Conservation (phyloP, 1,140 invertebrate genomes). For the Drosophila busckii region DNA sequence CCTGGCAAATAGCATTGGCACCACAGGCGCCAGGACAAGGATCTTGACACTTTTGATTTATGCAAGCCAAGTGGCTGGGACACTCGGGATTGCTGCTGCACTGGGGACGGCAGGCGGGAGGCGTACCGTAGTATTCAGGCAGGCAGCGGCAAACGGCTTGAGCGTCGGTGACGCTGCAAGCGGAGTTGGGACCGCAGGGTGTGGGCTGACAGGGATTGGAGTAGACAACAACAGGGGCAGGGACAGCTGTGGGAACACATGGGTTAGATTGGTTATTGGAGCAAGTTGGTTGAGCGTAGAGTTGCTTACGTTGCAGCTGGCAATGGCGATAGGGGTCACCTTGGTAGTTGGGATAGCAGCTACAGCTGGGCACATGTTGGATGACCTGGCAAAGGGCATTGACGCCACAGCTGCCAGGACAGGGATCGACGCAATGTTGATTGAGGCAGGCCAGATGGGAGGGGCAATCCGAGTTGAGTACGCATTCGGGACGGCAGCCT, state of each 20-base stretch:
- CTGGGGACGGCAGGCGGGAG: constrained; percentile 87
- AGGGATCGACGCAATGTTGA: constrained; percentile 90
- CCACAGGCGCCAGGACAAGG: constrained; percentile 90
- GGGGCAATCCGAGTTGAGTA: constrained; percentile 87
- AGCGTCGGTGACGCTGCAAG: constrained; percentile 80
- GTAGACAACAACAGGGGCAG: constrained; percentile 87
- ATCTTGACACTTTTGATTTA: constrained; percentile 89
- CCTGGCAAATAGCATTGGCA: constrained; percentile 87
- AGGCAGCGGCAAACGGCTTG: constrained; percentile 85
- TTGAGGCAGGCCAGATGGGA: constrained; percentile 86
- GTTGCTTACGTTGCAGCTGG: constrained; percentile 77
- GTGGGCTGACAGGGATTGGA: constrained; percentile 85
- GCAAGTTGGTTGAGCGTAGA: neutral
- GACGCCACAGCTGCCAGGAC: constrained; percentile 87
- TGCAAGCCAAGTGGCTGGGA: constrained; percentile 84
- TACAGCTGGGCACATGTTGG: constrained; percentile 89
- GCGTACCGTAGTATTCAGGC: constrained; percentile 84
- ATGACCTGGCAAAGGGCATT: constrained; percentile 89
- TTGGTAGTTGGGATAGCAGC: constrained; percentile 84
- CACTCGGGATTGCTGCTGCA: constrained; percentile 87
- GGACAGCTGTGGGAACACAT: constrained; percentile 80
- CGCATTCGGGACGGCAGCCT: constrained; percentile 89
- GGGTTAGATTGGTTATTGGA: constrained; percentile 64
- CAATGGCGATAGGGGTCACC: constrained; percentile 85
- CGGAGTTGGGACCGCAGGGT: constrained; percentile 86